phyloP scores from a whole-genome alignment of 2,113 vertebrate genomes.

The Festucalex cinctus region DNA sequence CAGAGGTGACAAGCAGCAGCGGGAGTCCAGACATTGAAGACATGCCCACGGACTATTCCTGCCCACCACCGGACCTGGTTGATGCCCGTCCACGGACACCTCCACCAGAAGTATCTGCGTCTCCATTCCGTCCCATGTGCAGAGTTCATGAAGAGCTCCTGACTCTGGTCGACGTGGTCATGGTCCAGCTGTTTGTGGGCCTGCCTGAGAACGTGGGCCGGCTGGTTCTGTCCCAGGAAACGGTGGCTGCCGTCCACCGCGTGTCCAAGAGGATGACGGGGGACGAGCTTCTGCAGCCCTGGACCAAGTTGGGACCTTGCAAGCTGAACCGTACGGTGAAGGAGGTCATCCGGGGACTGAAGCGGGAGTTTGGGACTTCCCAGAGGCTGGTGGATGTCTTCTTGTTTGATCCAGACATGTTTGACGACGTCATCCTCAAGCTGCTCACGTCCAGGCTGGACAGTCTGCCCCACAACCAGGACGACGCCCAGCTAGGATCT shows the following conservation, averaged over 20 bases:
- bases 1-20: background rate
- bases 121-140: background rate
- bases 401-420: background rate
- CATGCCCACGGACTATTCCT: background rate
- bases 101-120: background rate
- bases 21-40: background rate
- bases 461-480: background rate
- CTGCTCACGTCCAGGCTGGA: background rate
- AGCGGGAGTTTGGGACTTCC: background rate
- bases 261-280: constrained; percentile 1
- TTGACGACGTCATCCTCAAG: background rate
- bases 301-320: background rate
- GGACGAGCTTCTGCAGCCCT: background rate
- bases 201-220: background rate
- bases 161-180: background rate
- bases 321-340: background rate
- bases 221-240: background rate
- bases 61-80: background rate
- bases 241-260: background rate
- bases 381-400: background rate
- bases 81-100: background rate
- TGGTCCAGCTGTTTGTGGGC: background rate
- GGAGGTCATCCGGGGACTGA: background rate
- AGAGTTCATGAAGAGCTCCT: background rate
- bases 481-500: background rate